Conservation (phyloP, 2,797 vertebrate genomes). For the Dendrocincla tyrannina region DNA sequence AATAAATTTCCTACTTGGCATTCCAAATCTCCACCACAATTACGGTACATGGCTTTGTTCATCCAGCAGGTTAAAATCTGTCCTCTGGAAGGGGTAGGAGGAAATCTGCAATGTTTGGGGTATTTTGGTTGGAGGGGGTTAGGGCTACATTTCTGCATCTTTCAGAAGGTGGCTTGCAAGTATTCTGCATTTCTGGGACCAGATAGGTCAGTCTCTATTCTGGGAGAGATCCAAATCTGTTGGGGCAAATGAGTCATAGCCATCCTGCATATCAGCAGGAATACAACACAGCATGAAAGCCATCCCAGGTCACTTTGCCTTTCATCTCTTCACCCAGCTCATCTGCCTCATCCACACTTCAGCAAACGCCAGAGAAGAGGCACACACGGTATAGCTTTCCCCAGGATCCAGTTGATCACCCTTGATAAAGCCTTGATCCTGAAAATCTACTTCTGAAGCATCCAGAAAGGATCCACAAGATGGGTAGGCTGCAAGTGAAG, state of each 20-base stretch:
- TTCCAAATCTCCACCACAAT: background rate
- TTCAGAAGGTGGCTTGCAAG: background rate
- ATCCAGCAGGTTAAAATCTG: background rate
- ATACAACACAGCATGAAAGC: background rate
- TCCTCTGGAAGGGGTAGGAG: background rate
- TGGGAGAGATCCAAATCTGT: background rate
- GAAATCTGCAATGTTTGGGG: background rate
- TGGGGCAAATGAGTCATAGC: background rate
- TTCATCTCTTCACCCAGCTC: background rate
- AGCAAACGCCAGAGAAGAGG: background rate
- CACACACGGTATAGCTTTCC: background rate
- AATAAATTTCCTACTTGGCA: slow-evolving; percentile 17
- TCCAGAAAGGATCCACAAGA: background rate
- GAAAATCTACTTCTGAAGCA: background rate
- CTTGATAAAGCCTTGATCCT: background rate
- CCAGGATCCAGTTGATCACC: background rate
- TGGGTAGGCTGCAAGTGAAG: background rate
- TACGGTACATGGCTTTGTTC: background rate
- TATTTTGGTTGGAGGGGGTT: background rate
- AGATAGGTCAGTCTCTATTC: background rate
- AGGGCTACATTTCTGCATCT: background rate
- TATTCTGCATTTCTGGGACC: background rate
- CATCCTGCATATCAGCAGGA: background rate
- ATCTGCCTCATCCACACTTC: background rate
- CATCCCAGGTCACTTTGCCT: background rate